Evolutionary conservation across 1,140 invertebrate genomes (phyloP), one percentile per base, ranked within the genome.

Genomic region (Rhysida immarginata): DNA sequence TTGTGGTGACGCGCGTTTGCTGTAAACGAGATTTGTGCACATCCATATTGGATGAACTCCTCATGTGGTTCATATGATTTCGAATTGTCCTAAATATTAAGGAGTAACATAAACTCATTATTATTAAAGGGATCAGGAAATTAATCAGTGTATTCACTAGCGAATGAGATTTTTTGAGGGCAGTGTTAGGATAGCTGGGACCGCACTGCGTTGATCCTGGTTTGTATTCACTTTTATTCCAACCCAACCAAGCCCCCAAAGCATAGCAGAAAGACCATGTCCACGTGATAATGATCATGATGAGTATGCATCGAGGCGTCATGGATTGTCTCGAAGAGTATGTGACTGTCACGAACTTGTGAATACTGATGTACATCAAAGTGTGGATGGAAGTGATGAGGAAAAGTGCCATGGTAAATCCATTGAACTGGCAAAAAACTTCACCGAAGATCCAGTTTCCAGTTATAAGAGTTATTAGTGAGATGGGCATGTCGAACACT

Each of bases 341-440:
- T 0, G 68, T 71, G 51, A 75, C 74, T 27, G 71, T 70, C 35
- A 73, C 63, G 50, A 58, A 67, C 49, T 67, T 67, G 50, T 67
- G 66, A 20, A 67, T 60, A 25, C 61, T 63, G 43, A 75, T 75
- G 59, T 72, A 72, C 73, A 75, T 75, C 8, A 75, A 62, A 0
- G 73, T 75, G 45, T 75, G 74, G 54, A 73, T 68, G 41, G 73
- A 75, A 14, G 69, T 65, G n/a, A 73, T 66, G 42, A 75, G 65
- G 27, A 71, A 73, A 13, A 74, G 61, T 2, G 69, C 64, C 59
- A 68, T 73, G 29, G 69, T 60, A 64, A 74, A 75, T 1, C 69
- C 72, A 54, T 74, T 73, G 18, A 76, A 63, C 50, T 64, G 58
- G 55, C 73, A 75, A 46, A 72, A 58, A 26, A 5, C 16, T 1